Conservation (phyloP, 1,140 invertebrate genomes). For the Leptopilina boulardi region DNA sequence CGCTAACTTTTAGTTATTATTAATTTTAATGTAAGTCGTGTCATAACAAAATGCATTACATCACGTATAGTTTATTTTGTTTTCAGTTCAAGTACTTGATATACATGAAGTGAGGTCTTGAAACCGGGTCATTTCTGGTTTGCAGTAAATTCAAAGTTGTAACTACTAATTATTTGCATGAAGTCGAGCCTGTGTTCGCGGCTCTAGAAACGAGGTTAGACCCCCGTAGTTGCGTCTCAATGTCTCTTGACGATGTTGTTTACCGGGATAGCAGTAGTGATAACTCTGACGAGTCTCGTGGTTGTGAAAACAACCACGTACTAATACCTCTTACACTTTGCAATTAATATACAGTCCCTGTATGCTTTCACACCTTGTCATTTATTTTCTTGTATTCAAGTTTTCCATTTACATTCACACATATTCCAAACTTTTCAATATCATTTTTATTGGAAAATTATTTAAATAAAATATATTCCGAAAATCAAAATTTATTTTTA, state of each 20-base stretch:
- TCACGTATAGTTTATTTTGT: neutral
- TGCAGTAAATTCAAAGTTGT: constrained; percentile 23
- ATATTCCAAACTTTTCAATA: too few species aligned
- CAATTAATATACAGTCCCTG: neutral
- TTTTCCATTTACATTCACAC: neutral
- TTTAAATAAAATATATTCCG: too few species aligned
- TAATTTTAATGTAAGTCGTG: too few species aligned
- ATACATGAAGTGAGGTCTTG: constrained; percentile 5
- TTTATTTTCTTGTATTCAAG: neutral
- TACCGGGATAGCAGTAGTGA: neutral
- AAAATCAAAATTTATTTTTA: too few species aligned
- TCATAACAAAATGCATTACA: neutral
- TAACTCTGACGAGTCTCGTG: constrained; percentile 12
- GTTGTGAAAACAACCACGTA: constrained; percentile 9
- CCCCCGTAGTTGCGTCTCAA: constrained; percentile 17
- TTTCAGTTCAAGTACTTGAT: constrained; percentile 11
- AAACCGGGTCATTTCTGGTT: constrained; percentile 32
- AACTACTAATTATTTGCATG: constrained; percentile 24
- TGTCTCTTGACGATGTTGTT: constrained; percentile 29
- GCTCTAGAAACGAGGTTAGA: constrained; percentile 27
- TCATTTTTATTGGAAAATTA: too few species aligned
- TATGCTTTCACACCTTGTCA: neutral
- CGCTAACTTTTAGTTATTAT: too few species aligned
- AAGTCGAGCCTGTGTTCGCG: constrained; percentile 17
- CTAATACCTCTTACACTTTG: neutral